Base-by-base conservation (phyloP, 2,113 vertebrate genomes). In the Leptocoma aspasia region DNA sequence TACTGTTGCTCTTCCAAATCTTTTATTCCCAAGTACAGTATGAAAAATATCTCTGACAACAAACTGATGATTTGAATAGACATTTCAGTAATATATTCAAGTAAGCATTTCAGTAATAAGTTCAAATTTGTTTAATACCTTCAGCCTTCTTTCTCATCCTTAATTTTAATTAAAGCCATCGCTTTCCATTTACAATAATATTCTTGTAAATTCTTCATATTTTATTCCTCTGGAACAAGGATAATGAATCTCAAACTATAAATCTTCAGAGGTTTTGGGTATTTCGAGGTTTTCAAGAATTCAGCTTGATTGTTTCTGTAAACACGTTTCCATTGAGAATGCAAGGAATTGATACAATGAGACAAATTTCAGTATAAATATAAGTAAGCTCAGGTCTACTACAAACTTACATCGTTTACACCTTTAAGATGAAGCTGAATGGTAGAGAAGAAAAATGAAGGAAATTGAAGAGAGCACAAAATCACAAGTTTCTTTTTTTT, bases 101-200 rank as follows among this genome's bases (percentile, higher is more conserved):
- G 84, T 11, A 90, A 79, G 56, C 80, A 90, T 86, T 82, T 88
- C 64, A 86, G 70, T 79, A 94, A 94, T 75, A 89, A 10, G 49
- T 92, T 94, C 77, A 82, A 68, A 94, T 94, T 92, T 95, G 30
- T 92, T 96, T 92, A 94, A 96, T 94, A 95, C 69, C 11, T 89
- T 91, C 95, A 41, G 4, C 87, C 30, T 39, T 82, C 61, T 92
- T 83, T 73, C 53, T 95, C 94, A 94, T 95, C 82, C 59, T 70
- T 80, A 82, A 94, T 33, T 95, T 96, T 97, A 96, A 97, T 95
- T 95, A 95, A 96, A 93, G 72, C 63, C 23, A 59, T 37, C 71
- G n/a, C 60, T 95, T 97, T 95, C 78, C 37, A 84, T 82, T 96
- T 97, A 45, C 52, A 92, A 69, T 42, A 49, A 69, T 78, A 93